phyloP scores from a whole-genome alignment of 2,113 vertebrate genomes.

The Oxyruncus cristatus region DNA sequence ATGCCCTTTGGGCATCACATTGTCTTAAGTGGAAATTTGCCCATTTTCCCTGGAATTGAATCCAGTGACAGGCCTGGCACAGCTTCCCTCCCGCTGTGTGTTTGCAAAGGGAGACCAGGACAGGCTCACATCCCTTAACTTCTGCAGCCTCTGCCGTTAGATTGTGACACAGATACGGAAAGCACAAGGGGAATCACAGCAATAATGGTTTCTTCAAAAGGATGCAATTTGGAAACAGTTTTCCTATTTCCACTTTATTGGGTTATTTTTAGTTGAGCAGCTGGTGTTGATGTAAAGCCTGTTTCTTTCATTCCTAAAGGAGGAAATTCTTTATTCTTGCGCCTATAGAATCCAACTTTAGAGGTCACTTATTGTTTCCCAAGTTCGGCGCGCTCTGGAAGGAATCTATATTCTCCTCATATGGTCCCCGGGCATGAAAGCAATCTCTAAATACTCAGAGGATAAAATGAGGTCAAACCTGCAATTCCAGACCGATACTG shows the following conservation, averaged over 20 bases:
- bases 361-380: slow-evolving; percentile 62
- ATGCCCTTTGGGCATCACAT: not conserved
- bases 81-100: not conserved
- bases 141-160: not conserved
- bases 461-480: slow-evolving; percentile 73
- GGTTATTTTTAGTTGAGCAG: slow-evolving; percentile 58
- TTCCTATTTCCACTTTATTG: slow-evolving; percentile 47
- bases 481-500: slow-evolving; percentile 44
- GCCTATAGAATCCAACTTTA: slow-evolving; percentile 38
- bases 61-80: not conserved
- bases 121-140: not conserved
- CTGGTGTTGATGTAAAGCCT: slow-evolving; percentile 35
- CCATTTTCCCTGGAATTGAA: not conserved
- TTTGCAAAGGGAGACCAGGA: not conserved
- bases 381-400: slow-evolving; percentile 51
- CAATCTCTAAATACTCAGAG: slow-evolving; percentile 68
- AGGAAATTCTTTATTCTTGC: not conserved
- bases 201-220: slow-evolving; percentile 27
- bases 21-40: not conserved
- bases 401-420: slow-evolving; percentile 68
- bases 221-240: slow-evolving; percentile 25
- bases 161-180: not conserved
- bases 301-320: slow-evolving; percentile 7
- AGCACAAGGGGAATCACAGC: not conserved
- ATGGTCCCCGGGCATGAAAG: slow-evolving; percentile 63